A percentile compares a stretch with the other conserved stretches of the same genome.
phyloP scores from a whole-genome alignment of 2,113 vertebrate genomes.

The Motacilla tschutschensis region DNA sequence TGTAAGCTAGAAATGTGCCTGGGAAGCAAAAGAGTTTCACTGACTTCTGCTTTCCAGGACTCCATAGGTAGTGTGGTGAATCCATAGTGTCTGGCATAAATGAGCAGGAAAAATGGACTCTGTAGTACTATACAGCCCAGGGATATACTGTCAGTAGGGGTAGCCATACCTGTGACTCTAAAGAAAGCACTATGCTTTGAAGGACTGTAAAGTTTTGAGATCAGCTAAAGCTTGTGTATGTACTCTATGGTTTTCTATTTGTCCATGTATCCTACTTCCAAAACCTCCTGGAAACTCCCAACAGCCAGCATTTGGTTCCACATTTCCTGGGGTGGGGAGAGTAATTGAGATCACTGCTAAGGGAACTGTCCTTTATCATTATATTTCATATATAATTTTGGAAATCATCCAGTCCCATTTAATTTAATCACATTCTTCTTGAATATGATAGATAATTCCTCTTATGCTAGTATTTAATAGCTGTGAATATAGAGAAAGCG shows the following conservation, averaged over 20 bases:
- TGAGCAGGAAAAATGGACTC: background rate
- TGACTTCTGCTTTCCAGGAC: background rate
- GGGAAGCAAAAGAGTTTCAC: background rate
- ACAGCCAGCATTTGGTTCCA: background rate
- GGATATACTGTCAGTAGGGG: background rate
- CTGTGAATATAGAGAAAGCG: background rate
- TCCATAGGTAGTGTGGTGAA: background rate
- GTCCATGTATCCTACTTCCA: background rate
- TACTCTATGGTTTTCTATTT: background rate
- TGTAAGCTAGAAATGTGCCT: background rate
- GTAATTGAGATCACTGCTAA: background rate
- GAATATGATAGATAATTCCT: background rate
- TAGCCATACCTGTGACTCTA: background rate
- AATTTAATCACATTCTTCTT: background rate
- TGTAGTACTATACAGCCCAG: background rate
- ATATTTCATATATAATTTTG: background rate
- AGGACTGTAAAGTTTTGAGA: background rate
- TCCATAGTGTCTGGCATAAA: rapidly evolving
- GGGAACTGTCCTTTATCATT: background rate
- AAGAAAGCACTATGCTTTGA: background rate
- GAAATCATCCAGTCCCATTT: background rate
- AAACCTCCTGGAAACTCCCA: background rate
- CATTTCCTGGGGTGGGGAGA: background rate
- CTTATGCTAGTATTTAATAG: background rate
- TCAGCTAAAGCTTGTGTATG: background rate